A percentile compares a stretch with the other conserved stretches of the same genome.
Evolutionary conservation across 2,797 vertebrate genomes (phyloP).

Genomic region (Chelidonichthys spinosus): DNA sequence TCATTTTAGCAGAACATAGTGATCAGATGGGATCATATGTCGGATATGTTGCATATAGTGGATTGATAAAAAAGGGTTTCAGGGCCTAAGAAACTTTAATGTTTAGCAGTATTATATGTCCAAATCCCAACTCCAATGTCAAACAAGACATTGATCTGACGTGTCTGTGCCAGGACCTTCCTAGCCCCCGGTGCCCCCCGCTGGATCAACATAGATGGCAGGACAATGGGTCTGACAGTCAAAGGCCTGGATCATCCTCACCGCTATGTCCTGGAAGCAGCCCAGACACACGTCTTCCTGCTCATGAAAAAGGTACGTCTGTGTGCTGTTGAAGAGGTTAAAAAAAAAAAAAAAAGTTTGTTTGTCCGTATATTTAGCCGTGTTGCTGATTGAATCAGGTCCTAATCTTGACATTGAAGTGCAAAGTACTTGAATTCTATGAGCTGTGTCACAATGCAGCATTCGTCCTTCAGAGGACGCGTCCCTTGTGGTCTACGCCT

Average conservation of each 20-base stretch:
- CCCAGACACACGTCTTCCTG: conserved; percentile 97
- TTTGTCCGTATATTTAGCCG: too few relatives aligned
- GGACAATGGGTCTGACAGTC: conserved; percentile 97
- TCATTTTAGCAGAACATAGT: background rate
- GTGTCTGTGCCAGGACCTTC: conserved; percentile 86
- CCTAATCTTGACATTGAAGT: too few relatives aligned
- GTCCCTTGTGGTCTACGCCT: too few relatives aligned
- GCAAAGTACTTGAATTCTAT: too few relatives aligned
- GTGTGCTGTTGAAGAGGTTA: too few relatives aligned
- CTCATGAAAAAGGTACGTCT: conserved; percentile 95
- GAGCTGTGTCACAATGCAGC: too few relatives aligned
- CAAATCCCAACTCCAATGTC: background rate
- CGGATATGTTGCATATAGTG: background rate
- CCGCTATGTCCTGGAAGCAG: conserved; percentile 94
- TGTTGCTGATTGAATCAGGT: too few relatives aligned
- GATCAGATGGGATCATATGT: background rate
- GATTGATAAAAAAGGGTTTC: background rate
- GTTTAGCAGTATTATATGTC: background rate
- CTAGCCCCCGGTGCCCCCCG: conserved; percentile 93
- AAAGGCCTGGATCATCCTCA: conserved; percentile 94
- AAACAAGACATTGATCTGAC: conserved; percentile 3
- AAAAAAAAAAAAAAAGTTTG: too few relatives aligned
- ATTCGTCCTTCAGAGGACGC: too few relatives aligned
- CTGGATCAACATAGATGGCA: conserved; percentile 98
- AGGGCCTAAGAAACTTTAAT: background rate